Percentiles rank a stretch among this genome's conserved stretches.
Conservation (phyloP, 2,888 invertebrate genomes). For the Bugula neritina region DNA sequence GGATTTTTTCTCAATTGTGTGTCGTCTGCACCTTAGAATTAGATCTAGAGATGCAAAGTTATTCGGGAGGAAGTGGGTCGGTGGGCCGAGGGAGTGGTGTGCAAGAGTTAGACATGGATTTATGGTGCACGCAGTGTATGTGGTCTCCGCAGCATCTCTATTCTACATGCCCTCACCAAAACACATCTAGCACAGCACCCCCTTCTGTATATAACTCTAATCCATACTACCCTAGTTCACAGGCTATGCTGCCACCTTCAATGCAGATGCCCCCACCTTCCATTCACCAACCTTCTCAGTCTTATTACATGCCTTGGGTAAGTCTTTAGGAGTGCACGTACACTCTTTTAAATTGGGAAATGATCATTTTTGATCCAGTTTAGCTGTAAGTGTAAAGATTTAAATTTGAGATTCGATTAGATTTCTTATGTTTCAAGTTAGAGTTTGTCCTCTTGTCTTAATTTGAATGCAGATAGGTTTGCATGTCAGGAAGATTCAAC, state of each 20-base stretch:
- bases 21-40: no score
- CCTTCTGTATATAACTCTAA: neutral
- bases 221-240: neutral
- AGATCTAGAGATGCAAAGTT: slow-evolving; percentile 25
- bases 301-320: slow-evolving; percentile 25
- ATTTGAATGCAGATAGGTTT: no score
- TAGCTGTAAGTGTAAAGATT: no score
- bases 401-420: no score
- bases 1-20: no score
- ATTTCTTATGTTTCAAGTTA: no score
- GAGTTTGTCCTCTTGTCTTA: no score
- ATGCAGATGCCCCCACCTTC: slow-evolving; percentile 20
- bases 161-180: slow-evolving; percentile 17
- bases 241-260: slow-evolving; percentile 4
- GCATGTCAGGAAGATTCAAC: no score
- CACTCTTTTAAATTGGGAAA: no score
- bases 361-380: no score
- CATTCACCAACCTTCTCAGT: neutral
- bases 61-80: neutral
- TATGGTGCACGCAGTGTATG: slow-evolving; percentile 26
- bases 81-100: neutral
- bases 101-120: slow-evolving; percentile 25
- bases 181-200: neutral
- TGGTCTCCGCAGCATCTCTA: slow-evolving; percentile 23
- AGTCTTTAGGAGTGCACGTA: no score